Percentiles rank a stretch among this genome's conserved stretches.
Conservation (phyloP, 2,113 vertebrate genomes). For the Natator depressus region DNA sequence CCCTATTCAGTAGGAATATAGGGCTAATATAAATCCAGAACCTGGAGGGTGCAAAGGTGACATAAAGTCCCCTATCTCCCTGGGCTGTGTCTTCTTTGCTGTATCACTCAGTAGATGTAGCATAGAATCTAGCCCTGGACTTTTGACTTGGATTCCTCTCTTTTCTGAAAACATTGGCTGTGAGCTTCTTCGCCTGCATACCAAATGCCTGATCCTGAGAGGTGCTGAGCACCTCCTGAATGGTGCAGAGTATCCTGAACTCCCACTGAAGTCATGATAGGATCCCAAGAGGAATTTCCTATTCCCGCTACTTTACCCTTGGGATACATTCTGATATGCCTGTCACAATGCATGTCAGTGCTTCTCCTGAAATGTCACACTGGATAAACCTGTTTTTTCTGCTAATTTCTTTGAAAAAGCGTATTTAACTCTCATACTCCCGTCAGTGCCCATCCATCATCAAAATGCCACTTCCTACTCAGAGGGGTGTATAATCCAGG, state of each 20-base stretch:
- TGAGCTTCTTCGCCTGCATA: background rate
- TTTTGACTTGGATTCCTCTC: background rate
- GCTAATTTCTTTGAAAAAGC: slow-evolving; percentile 19
- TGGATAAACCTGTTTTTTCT: background rate
- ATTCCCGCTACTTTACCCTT: background rate
- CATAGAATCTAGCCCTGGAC: background rate
- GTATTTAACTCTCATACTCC: background rate
- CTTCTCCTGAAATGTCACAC: background rate
- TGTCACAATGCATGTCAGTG: background rate
- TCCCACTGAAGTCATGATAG: background rate
- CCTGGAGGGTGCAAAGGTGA: background rate
- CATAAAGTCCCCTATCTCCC: background rate
- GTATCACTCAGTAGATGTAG: background rate
- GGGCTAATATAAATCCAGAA: background rate
- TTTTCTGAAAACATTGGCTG: background rate
- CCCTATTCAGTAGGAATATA: background rate
- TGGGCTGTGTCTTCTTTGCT: background rate
- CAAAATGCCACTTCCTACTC: background rate
- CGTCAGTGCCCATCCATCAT: background rate
- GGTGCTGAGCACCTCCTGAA: background rate
- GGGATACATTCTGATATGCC: background rate
- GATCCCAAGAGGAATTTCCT: background rate
- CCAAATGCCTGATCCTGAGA: background rate
- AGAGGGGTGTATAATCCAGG: background rate
- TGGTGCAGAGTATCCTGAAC: background rate